Percentiles rank a stretch among this genome's conserved stretches.
Conservation (phyloP, 2,113 vertebrate genomes). For the Meriones unguiculatus region DNA sequence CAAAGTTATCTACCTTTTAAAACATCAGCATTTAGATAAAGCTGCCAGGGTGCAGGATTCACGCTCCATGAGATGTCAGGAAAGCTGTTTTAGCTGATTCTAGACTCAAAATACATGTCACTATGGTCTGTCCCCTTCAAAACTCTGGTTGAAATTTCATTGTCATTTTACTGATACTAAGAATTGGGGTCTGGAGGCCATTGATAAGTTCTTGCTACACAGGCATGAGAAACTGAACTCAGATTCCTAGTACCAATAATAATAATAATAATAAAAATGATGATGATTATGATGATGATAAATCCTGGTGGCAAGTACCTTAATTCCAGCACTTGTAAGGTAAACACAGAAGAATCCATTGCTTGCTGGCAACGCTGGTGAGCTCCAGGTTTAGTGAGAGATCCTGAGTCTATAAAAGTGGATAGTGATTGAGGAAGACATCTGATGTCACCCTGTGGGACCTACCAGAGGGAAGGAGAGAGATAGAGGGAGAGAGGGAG, state of each 20-base stretch:
- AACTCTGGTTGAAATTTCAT: neutral
- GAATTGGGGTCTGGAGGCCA: neutral
- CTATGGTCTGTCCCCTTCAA: neutral
- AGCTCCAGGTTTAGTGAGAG: neutral
- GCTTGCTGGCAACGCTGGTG: neutral
- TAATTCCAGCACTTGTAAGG: neutral
- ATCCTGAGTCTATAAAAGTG: neutral
- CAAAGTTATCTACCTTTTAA: neutral
- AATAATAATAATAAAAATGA: neutral
- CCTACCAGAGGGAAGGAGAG: neutral
- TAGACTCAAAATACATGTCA: neutral
- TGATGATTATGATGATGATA: no score
- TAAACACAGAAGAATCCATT: neutral
- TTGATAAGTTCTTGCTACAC: neutral
- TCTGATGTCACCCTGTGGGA: neutral
- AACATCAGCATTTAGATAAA: neutral
- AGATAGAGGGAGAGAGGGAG: neutral
- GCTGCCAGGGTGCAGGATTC: neutral
- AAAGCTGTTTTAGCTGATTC: neutral
- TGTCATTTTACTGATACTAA: neutral
- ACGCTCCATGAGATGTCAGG: neutral
- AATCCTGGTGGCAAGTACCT: neutral
- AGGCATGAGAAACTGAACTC: neutral
- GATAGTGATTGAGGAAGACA: neutral
- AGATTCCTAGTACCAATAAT: neutral